Evolutionary conservation across 2,113 vertebrate genomes (phyloP).

Genomic region (Megatriorchis doriae): DNA sequence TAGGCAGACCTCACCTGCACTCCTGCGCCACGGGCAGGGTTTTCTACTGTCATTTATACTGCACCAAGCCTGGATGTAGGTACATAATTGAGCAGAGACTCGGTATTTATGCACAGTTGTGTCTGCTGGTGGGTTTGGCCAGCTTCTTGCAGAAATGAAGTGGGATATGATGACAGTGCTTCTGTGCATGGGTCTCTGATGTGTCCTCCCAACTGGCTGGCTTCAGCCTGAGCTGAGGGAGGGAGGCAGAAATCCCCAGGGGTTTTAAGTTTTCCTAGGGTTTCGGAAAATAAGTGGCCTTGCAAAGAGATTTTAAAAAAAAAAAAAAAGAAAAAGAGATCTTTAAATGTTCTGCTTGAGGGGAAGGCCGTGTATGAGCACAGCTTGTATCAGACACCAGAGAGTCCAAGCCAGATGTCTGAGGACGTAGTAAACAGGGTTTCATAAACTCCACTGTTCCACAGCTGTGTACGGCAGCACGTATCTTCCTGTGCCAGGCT

Average conservation of each 20-base stretch:
- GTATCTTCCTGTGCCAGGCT: background rate
- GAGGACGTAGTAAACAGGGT: background rate
- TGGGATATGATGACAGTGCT: fast-evolving
- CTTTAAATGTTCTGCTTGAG: background rate
- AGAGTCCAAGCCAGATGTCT: background rate
- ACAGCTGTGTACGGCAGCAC: background rate
- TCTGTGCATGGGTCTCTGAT: background rate
- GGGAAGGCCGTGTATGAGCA: background rate
- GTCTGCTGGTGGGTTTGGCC: background rate
- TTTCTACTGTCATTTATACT: fast-evolving
- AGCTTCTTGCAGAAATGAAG: background rate
- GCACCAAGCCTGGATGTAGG: background rate
- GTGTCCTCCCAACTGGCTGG: background rate
- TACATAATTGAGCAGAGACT: background rate
- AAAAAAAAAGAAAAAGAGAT: background rate
- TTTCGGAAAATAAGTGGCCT: background rate
- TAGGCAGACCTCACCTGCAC: background rate
- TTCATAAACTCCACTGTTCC: background rate
- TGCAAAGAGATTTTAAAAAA: background rate
- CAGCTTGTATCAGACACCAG: background rate
- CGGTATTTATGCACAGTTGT: fast-evolving
- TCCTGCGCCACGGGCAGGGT: background rate
- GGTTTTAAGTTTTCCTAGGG: background rate
- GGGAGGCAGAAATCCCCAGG: background rate
- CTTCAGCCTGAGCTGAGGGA: background rate